Base-by-base conservation (phyloP, 2,113 vertebrate genomes). In the Cygnus buccinator region DNA sequence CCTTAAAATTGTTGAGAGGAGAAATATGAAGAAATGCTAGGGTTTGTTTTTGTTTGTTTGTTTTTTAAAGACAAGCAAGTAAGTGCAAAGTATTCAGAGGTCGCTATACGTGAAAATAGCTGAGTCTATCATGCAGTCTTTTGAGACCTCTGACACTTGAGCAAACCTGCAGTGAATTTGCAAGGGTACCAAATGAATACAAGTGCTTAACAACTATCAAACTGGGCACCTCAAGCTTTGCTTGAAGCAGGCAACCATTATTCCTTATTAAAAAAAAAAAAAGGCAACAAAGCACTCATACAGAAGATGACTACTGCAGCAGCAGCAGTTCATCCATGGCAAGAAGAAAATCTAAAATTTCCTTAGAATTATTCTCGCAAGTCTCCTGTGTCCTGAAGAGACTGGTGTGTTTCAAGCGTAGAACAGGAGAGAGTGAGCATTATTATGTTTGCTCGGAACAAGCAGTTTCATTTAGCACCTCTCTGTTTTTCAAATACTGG, bases 1-100 rank as follows among this genome's bases (percentile, higher is more conserved):
- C 44, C 62, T 43, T 73, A 5, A 3, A 63, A 16, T 0, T 4
- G 20, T 1, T 14, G 54, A 10, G 0, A 25, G 23, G 23, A 67
- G 35, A 50, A 19, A 35, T 17, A 70, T 18, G 23, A n/a, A 41
- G 88, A 80, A 54, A 12, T 16, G 8, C 9, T 19, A 15, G 3
- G 3, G 28, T 67, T 31, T 44, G 6, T 6, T 41, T 57, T 66
- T 81, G 33, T 63, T 25, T 21, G 44, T 18, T 44, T 54, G 41
- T 35, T 75, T 71, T n/a, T 8, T 2, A 72, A 22, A 28, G 28
- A 35, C 13, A 15, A 23, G 23, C 41, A 61, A 33, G 9, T 33
- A 33, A 33, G 28, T 26, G 3, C 44, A 70, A 74, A 76, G 46
- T 46, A 26, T 33, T 74, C 12, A 6, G 18, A 6, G 18, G 29